A percentile compares a stretch with the other conserved stretches of the same genome.
Conservation (phyloP, 2,797 vertebrate species). For the Propithecus perrieri region DNA sequence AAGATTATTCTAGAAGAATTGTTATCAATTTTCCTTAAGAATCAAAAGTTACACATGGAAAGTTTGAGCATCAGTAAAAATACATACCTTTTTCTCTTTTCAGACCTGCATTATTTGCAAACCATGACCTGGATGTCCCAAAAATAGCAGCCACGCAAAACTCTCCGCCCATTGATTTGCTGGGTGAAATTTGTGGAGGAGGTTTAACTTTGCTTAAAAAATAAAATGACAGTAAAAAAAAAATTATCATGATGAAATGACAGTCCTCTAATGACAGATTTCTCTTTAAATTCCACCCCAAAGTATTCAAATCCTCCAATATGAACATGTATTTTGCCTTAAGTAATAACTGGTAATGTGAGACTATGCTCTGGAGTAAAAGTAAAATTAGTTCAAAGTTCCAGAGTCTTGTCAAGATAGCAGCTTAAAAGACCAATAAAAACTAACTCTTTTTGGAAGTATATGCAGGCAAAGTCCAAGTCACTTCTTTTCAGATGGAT, state of each 20-base stretch:
- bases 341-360: not conserved
- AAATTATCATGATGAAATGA: constrained; percentile 61
- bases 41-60: not conserved
- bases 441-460: constrained; percentile 41
- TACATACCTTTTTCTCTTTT: constrained; percentile 97
- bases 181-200: constrained; percentile 97
- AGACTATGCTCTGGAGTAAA: not conserved
- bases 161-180: constrained; percentile 97
- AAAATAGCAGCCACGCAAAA: constrained; percentile 96
- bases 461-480: constrained; percentile 66
- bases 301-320: not conserved
- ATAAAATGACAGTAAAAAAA: constrained; percentile 71
- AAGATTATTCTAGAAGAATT: not conserved
- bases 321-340: constrained; percentile 54
- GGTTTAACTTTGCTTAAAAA: constrained; percentile 95
- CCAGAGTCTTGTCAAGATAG: not conserved
- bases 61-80: not conserved
- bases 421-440: constrained; percentile 44
- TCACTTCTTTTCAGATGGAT: not conserved
- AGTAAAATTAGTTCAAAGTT: not conserved
- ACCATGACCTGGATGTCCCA: constrained; percentile 96
- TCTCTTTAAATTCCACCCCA: not conserved
- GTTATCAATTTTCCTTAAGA: not conserved
- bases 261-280: not conserved
- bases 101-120: constrained; percentile 94